Evolutionary conservation across 2,888 invertebrate genomes (phyloP).

Genomic region (Allygus modestus): DNA sequence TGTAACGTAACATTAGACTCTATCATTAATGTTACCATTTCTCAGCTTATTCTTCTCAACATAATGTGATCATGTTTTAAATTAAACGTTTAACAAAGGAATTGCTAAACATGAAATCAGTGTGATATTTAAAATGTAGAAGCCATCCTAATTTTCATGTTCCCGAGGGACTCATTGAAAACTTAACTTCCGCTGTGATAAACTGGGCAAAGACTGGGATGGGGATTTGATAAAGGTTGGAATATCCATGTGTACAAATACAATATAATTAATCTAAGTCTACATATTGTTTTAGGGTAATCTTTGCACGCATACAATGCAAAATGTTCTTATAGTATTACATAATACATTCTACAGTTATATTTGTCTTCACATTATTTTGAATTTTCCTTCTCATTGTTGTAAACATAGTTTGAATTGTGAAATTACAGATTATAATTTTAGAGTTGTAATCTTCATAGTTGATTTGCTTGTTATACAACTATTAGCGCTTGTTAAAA

Average conservation of each 20-base stretch:
- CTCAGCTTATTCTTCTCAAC: too few relatives aligned
- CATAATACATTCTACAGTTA: neutral
- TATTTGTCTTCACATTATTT: neutral
- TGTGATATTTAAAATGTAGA: slow-evolving; percentile 4
- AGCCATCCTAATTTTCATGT: neutral
- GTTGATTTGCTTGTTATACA: too few relatives aligned
- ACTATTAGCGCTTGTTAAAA: too few relatives aligned
- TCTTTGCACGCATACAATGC: neutral
- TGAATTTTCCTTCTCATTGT: neutral
- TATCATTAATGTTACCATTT: too few relatives aligned
- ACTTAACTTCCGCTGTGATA: slow-evolving; percentile 5
- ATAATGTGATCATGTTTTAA: too few relatives aligned
- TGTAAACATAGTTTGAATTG: neutral
- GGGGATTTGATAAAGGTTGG: slow-evolving; percentile 14
- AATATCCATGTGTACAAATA: slow-evolving; percentile 13
- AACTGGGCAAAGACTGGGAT: slow-evolving; percentile 34
- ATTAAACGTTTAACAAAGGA: too few relatives aligned
- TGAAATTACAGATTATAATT: neutral
- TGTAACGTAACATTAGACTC: too few relatives aligned
- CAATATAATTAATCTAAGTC: slow-evolving; percentile 5
- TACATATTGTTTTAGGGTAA: neutral
- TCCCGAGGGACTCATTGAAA: neutral
- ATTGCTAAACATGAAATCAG: neutral
- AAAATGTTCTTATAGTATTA: slow-evolving; percentile 26
- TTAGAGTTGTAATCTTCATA: too few relatives aligned